phyloP scores from a whole-genome alignment of 1,140 invertebrate species.

The Antheraea pernyi region DNA sequence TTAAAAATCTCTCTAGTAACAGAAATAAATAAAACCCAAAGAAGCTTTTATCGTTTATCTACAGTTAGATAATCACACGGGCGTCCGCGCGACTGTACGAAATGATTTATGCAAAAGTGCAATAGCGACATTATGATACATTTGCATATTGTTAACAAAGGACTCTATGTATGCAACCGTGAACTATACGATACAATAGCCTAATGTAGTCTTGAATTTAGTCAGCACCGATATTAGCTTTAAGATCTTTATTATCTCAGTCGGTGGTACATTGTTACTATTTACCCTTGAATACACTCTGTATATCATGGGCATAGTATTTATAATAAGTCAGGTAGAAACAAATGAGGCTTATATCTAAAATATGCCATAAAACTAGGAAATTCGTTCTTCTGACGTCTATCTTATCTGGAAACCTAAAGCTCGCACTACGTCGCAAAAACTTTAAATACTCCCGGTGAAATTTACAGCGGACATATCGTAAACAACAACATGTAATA shows the following conservation, averaged over 20 bases:
- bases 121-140: slow-evolving; percentile 40
- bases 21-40: slow-evolving; percentile 3
- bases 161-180: slow-evolving; percentile 26
- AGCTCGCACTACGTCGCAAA: slow-evolving; percentile 29
- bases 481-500: not conserved
- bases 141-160: slow-evolving; percentile 42
- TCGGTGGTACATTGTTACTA: too few relatives aligned
- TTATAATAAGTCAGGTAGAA: not conserved
- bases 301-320: too few relatives aligned
- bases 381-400: slow-evolving; percentile 22
- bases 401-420: slow-evolving; percentile 32
- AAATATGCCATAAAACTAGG: slow-evolving; percentile 10
- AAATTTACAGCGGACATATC: slow-evolving; percentile 23
- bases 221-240: slow-evolving; percentile 23
- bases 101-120: slow-evolving; percentile 39
- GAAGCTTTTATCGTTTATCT: slow-evolving; percentile 38
- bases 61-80: slow-evolving; percentile 37
- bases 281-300: not conserved
- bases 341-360: not conserved
- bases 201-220: slow-evolving; percentile 27
- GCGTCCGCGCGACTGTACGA: slow-evolving; percentile 27
- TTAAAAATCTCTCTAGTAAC: not conserved
- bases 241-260: not conserved
- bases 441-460: slow-evolving; percentile 24
- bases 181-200: slow-evolving; percentile 25